Evolutionary conservation across 2,797 vertebrate species (phyloP).

Genomic region (Xenopus petersii): DNA sequence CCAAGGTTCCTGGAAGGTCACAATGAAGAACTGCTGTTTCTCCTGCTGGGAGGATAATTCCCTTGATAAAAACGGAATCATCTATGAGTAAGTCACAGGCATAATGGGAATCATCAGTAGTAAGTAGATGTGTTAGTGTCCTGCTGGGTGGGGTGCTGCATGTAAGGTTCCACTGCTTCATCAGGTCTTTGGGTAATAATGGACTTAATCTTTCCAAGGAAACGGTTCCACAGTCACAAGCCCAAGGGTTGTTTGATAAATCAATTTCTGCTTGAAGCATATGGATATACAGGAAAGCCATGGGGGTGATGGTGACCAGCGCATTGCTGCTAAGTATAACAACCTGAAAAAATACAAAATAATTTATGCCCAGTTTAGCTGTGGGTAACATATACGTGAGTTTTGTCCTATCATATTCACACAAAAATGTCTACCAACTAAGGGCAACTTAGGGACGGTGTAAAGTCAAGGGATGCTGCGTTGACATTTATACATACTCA

Average conservation of each 20-base stretch:
- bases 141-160: conserved; percentile 62
- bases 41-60: conserved; percentile 58
- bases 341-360: conserved; percentile 59
- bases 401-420: too few species aligned
- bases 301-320: conserved; percentile 67
- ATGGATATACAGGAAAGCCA: conserved; percentile 63
- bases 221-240: conserved; percentile 66
- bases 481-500: too few species aligned
- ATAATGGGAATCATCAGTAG: conserved; percentile 63
- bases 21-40: conserved; percentile 57
- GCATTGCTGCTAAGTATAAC: conserved; percentile 79
- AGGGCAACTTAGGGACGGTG: too few species aligned
- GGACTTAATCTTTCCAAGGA: conserved; percentile 63
- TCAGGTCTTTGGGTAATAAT: conserved; percentile 58
- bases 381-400: too few species aligned
- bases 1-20: not conserved
- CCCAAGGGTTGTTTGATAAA: conserved; percentile 69
- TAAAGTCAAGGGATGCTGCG: too few species aligned
- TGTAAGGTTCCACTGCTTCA: conserved; percentile 60
- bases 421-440: too few species aligned
- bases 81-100: conserved; percentile 55
- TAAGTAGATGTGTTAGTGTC: conserved; percentile 61
- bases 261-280: conserved; percentile 63
- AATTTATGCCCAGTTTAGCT: too few species aligned
- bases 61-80: conserved; percentile 53